A percentile compares a stretch with the other conserved stretches of the same genome.
phyloP scores from a whole-genome alignment of 1,140 invertebrate species.

The Tetramorium parvispinum region DNA sequence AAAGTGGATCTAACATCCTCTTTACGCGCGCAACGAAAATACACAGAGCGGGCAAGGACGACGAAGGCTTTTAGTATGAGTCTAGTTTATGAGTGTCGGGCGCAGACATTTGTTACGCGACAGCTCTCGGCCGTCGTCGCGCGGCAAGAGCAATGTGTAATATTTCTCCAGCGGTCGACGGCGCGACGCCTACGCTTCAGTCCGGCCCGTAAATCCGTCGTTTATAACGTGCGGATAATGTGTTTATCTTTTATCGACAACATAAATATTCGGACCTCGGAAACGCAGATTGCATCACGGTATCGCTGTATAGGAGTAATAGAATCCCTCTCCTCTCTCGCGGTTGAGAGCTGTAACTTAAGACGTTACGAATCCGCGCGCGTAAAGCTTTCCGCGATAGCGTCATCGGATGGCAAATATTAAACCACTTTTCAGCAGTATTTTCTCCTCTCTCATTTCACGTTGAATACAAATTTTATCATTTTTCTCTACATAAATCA shows the following conservation, averaged over 20 bases:
- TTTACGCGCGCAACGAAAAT: slow-evolving; percentile 49
- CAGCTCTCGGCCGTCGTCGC: slow-evolving; percentile 72
- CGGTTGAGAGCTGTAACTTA: not conserved
- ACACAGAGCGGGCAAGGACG: slow-evolving; percentile 52
- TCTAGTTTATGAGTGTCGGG: slow-evolving; percentile 73
- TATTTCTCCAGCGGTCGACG: slow-evolving; percentile 72
- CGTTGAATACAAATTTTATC: not conserved
- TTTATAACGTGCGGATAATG: slow-evolving; percentile 75
- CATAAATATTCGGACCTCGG: slow-evolving; percentile 69
- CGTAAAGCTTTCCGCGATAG: slow-evolving; percentile 3
- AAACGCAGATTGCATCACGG: slow-evolving; percentile 59
- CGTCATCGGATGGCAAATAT: not conserved
- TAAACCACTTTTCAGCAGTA: not conserved
- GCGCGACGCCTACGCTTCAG: slow-evolving; percentile 72
- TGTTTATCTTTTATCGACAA: slow-evolving; percentile 77
- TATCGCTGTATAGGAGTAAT: not conserved
- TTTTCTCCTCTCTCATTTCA: not conserved
- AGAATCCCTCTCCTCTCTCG: slow-evolving; percentile 4
- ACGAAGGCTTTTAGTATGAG: slow-evolving; percentile 71
- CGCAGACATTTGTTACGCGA: slow-evolving; percentile 72
- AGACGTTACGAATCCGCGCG: not conserved
- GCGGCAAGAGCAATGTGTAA: slow-evolving; percentile 74
- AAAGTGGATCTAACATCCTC: slow-evolving; percentile 72
- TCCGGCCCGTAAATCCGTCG: slow-evolving; percentile 69
- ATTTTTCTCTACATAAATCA: not conserved